A percentile compares a stretch with the other conserved stretches of the same genome.
phyloP scores from a whole-genome alignment of 2,888 invertebrate species.

The Pollenia amentaria region DNA sequence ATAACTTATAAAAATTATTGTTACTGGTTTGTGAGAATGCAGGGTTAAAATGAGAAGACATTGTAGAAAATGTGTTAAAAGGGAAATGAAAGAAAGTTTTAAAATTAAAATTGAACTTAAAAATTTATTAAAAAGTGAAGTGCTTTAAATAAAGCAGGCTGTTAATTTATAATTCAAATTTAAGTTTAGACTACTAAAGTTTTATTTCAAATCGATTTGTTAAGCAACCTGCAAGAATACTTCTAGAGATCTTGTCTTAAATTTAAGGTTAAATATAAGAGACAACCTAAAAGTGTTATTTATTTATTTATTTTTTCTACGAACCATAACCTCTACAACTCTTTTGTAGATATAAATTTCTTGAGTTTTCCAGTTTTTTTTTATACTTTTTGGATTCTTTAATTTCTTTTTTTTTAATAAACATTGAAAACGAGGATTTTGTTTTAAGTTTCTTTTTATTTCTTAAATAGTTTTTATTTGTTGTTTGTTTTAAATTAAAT shows the following conservation, averaged over 20 bases:
- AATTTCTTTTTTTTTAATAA: constrained; percentile 1
- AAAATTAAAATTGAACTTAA: background rate
- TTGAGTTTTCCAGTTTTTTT: background rate
- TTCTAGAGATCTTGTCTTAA: too few species aligned
- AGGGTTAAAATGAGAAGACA: background rate
- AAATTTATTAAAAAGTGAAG: too few species aligned
- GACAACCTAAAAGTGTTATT: constrained; percentile 31
- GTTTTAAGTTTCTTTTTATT: constrained; percentile 22
- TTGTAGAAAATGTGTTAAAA: background rate
- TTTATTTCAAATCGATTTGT: too few species aligned
- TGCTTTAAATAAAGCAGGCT: too few species aligned
- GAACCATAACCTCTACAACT: background rate
- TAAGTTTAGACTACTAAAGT: too few species aligned
- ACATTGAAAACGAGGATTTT: constrained; percentile 27
- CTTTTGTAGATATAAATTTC: constrained; percentile 4
- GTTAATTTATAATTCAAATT: too few species aligned
- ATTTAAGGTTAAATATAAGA: background rate
- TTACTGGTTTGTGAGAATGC: constrained; percentile 57
- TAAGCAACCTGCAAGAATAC: too few species aligned
- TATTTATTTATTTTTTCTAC: constrained; percentile 4
- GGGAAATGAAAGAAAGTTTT: background rate
- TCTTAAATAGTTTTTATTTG: constrained; percentile 58
- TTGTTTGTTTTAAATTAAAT: constrained; percentile 73
- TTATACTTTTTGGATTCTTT: background rate
- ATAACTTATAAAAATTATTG: constrained; percentile 60